Base-by-base conservation (phyloP, 2,113 vertebrate species). In the Ovibos moschatus region DNA sequence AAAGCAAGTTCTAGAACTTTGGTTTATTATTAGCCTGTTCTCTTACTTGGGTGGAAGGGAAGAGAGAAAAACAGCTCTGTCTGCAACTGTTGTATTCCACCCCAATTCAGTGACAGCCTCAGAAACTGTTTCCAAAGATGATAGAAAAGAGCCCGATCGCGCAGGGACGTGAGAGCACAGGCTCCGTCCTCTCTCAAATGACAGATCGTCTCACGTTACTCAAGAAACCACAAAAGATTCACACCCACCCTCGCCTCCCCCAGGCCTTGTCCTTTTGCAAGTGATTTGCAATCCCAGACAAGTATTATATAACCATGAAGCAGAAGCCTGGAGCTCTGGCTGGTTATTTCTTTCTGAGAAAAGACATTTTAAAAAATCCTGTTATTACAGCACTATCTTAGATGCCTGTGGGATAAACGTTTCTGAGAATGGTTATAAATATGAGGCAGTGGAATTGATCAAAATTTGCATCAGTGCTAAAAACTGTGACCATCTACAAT, bases 1-100 rank as follows among this genome's bases (percentile, higher is more conserved):
- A 96, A 98, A 97, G 94, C 94, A 97, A 91, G 93, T 97, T 98
- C 97, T 98, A 98, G 93, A 98, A 96, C 90, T 98, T 57, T 96
- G 62, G 50, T 94, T 97, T 93, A 97, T 98, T 95, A 97, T 97
- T 95, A 64, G 17, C 57, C 53, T 96, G 64, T 96, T 27, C 97
- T 97, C 58, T 97, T 97, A 94, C 89, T 98, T 98, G 86, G 97
- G 64, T 95, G 93, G 94, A 95, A 96, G 96, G 94, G 45, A 92
- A 84, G 47, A 82, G 84, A 88, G 92, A 95, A 96, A 98, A 98
- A 97, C 84, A 87, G 87, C 58, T 96, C 96, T 98, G 94, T 91
- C 78, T 95, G 92, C 30, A 95, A 51, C 71, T 79, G 92, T 33
- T 91, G 95, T 93, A 87, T 95, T 96, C 87, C 95, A 92, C 71